Conservation (phyloP, 64 coral and sea anemone genomes). For the Porites lutea region DNA sequence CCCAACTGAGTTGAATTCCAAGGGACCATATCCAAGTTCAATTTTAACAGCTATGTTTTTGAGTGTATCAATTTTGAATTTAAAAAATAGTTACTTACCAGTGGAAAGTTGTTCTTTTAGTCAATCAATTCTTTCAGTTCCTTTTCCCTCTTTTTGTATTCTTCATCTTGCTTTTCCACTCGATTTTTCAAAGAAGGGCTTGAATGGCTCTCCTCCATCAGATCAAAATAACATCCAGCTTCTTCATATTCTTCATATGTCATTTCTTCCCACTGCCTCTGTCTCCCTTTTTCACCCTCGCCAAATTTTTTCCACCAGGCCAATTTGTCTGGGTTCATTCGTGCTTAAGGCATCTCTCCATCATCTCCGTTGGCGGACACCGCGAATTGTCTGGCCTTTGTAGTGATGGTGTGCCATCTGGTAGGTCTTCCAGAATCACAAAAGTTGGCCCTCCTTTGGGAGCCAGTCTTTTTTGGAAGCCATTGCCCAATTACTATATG, state of each 20-base stretch:
- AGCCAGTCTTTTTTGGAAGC: conserved; percentile 53
- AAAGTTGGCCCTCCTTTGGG: conserved; percentile 16
- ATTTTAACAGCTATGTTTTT: too few relatives aligned
- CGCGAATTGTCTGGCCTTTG: neutral
- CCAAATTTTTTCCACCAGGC: conserved; percentile 44
- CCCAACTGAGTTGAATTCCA: too few relatives aligned
- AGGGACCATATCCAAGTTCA: too few relatives aligned
- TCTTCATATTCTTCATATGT: conserved; percentile 1
- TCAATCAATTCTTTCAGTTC: neutral
- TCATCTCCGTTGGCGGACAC: neutral
- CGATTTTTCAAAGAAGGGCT: neutral
- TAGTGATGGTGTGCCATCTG: neutral
- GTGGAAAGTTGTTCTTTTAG: conserved; percentile 24
- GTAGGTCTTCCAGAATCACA: neutral
- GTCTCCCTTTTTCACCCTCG: neutral
- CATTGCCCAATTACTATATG: conserved; percentile 52
- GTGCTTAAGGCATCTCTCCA: neutral
- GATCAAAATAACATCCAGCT: neutral
- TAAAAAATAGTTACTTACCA: neutral
- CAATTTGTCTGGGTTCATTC: conserved; percentile 5
- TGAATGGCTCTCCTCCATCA: neutral
- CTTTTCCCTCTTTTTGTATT: neutral
- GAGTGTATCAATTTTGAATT: too few relatives aligned
- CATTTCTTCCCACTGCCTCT: conserved; percentile 26
- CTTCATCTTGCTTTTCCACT: neutral